Evolutionary conservation across 2,113 vertebrate genomes (phyloP).

Genomic region (Poicephalus gulielmi): DNA sequence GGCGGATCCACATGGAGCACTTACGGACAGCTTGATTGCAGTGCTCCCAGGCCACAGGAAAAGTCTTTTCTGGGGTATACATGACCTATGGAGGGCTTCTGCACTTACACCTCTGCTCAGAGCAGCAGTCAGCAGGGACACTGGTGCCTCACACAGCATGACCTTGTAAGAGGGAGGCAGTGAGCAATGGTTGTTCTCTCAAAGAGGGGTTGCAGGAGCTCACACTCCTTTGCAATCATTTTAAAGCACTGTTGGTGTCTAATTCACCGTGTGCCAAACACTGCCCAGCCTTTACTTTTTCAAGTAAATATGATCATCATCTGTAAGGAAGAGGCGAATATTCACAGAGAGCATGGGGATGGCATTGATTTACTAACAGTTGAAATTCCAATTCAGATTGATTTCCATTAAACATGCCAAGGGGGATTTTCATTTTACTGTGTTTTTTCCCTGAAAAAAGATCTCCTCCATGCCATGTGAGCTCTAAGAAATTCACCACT

Average conservation of each 20-base stretch:
- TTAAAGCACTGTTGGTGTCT: not conserved
- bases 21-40: not conserved
- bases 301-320: not conserved
- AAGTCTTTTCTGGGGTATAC: not conserved
- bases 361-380: slow-evolving; percentile 61
- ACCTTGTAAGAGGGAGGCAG: not conserved
- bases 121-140: not conserved
- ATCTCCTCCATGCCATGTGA: not conserved
- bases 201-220: not conserved
- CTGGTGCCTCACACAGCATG: fast-evolving
- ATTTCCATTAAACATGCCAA: slow-evolving; percentile 59
- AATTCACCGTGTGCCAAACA: not conserved
- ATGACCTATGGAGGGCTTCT: not conserved
- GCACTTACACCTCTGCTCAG: not conserved
- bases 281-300: not conserved
- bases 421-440: not conserved
- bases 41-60: not conserved
- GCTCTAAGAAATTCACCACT: slow-evolving; percentile 38
- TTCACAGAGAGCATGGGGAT: not conserved
- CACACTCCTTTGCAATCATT: not conserved
- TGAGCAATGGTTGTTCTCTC: not conserved
- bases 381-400: slow-evolving; percentile 43
- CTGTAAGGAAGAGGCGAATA: not conserved
- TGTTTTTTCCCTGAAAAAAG: not conserved
- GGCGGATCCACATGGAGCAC: not conserved